Evolutionary conservation across 2,797 vertebrate genomes (phyloP), one percentile per base, ranked within the genome.

Genomic region (Acipenser oxyrinchus): DNA sequence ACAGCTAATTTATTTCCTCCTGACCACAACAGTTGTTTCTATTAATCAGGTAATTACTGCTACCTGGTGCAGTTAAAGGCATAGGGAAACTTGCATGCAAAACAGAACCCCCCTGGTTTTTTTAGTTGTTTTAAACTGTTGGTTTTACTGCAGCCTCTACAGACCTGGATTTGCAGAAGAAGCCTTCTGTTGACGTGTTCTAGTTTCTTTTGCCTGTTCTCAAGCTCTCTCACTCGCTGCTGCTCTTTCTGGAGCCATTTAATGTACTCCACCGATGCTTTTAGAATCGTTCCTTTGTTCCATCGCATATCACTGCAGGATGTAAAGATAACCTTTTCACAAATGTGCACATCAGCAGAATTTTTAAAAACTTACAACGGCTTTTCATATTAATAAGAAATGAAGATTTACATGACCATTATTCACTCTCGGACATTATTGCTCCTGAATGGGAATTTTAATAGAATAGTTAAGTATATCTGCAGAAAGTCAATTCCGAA

Each of bases 261-360:
- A 87, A 99, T 98, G 91, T 99, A 99, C 90, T 99, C 97, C 84
- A 99, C 97, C 1, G 96, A 98, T 87, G 96, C 97, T 88, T 97
- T 99, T 77, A 99, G 93, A 91, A 99, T 99, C 76, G 95, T 98
- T 79, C 97, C 97, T 95, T 99, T 99, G 94, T 99, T 99, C 97
- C 97, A 99, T 81, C 96, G 95, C 94, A 95, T 97, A 93, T 99
- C 97, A 79, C 97, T 99, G 90, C 75, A 66, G 87, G 89, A 87
- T 68, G 82, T 87, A 86, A 84, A 90, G 88, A 92, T 93, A 93
- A 92, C 90, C 91, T 92, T 93, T 89, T 89, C 89, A 89, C 85
- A 84, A 87, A 89, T 88, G 82, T 87, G 81, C 83, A 77, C 89
- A 86, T 92, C 92, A 93, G 91, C 90, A 92, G 89, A 97, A 96